Percentiles rank a stretch among this genome's conserved stretches.
Conservation (phyloP, 2,888 invertebrate genomes). For the Pollenia labialis region DNA sequence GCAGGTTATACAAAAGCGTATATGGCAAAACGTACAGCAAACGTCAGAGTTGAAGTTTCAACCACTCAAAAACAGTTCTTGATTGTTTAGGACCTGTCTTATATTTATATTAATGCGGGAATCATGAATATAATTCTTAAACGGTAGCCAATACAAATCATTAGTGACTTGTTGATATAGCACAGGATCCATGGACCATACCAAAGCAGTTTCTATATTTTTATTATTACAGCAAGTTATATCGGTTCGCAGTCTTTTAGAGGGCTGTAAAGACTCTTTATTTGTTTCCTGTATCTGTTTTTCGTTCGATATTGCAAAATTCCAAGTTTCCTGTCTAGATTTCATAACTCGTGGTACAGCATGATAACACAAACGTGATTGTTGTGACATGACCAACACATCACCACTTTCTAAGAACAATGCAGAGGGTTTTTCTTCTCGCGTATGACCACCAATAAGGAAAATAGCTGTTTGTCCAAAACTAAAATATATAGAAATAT, state of each 20-base stretch:
- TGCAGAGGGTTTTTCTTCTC: constrained; percentile 88
- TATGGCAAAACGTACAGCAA: neutral
- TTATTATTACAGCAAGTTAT: constrained; percentile 51
- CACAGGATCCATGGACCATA: constrained; percentile 73
- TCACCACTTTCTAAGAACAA: constrained; percentile 95
- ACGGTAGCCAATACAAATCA: constrained; percentile 85
- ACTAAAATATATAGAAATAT: constrained; percentile 85
- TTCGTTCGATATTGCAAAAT: constrained; percentile 50
- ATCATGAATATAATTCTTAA: constrained; percentile 87
- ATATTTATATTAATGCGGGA: constrained; percentile 97
- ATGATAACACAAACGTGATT: constrained; percentile 94
- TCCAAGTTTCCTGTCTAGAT: constrained; percentile 85
- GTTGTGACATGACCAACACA: constrained; percentile 94
- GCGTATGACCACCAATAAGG: constrained; percentile 92
- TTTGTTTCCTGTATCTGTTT: constrained; percentile 8
- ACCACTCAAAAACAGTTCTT: constrained; percentile 14
- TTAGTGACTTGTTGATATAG: constrained; percentile 80
- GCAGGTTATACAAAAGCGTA: neutral
- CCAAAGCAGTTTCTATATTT: constrained; percentile 54
- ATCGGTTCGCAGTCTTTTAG: constrained; percentile 41
- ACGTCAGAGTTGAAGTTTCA: constrained; percentile 9
- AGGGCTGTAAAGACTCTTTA: constrained; percentile 77
- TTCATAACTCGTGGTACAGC: constrained; percentile 94
- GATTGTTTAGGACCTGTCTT: constrained; percentile 90
- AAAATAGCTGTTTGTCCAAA: constrained; percentile 98